Conservation (phyloP, 2,113 vertebrate species). For the Erythrolamprus reginae region DNA sequence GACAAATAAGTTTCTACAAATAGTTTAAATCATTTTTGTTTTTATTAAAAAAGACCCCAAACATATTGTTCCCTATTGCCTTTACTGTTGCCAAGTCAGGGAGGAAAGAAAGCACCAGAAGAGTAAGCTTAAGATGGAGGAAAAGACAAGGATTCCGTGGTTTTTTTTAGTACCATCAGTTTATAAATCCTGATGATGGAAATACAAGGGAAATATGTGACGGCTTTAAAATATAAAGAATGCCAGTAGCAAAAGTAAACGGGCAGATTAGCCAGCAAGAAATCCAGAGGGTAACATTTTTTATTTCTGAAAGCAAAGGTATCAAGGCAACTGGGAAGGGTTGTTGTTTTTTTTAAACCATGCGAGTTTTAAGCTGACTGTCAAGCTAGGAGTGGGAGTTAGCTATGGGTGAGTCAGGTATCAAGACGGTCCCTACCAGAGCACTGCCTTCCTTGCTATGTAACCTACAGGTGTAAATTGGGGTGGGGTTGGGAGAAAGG, state of each 20-base stretch:
- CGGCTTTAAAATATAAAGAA: neutral
- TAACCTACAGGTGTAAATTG: neutral
- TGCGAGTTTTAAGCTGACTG: neutral
- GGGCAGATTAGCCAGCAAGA: neutral
- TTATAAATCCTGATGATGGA: neutral
- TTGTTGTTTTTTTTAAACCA: too few relatives aligned
- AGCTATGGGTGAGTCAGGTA: neutral
- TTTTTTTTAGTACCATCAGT: neutral
- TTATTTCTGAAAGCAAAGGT: neutral
- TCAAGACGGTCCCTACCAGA: neutral
- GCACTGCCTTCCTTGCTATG: neutral
- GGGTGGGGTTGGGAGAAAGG: neutral
- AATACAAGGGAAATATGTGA: neutral
- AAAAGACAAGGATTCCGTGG: neutral
- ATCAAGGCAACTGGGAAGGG: neutral
- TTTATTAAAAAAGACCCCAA: neutral
- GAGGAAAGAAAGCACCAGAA: neutral
- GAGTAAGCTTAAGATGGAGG: neutral
- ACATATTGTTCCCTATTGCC: neutral
- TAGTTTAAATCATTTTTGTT: neutral
- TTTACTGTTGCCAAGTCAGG: neutral
- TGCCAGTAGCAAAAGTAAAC: fast-evolving
- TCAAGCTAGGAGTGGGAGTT: neutral
- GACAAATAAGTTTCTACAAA: neutral
- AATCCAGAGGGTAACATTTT: neutral